Evolutionary conservation across 2,113 vertebrate species (phyloP).

Genomic region (Podarcis raffonei): DNA sequence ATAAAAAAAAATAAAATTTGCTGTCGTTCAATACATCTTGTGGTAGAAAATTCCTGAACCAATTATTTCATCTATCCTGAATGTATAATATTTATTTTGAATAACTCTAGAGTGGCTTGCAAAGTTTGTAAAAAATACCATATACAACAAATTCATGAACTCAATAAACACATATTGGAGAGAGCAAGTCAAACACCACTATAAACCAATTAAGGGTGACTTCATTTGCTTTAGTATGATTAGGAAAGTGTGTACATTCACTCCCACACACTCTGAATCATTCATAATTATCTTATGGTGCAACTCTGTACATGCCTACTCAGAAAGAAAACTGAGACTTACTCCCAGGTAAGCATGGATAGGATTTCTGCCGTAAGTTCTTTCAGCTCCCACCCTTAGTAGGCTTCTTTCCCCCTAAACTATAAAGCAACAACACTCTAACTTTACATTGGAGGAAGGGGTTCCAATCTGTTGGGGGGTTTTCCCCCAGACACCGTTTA

Average conservation of each 20-base stretch:
- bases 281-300: not conserved
- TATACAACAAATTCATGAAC: not conserved
- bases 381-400: not conserved
- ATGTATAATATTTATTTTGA: not conserved
- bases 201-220: not conserved
- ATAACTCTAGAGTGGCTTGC: not conserved
- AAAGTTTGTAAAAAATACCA: not conserved
- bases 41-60: not conserved
- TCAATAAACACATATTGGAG: not conserved
- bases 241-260: not conserved
- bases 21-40: not conserved
- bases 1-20: not conserved
- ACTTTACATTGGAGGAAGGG: too few relatives aligned
- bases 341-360: too few relatives aligned
- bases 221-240: not conserved
- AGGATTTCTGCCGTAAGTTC: too few relatives aligned
- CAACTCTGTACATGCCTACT: too few relatives aligned
- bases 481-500: not conserved
- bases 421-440: not conserved
- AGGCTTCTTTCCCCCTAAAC: not conserved
- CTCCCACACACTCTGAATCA: not conserved
- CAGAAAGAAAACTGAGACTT: too few relatives aligned
- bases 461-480: not conserved
- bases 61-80: not conserved
- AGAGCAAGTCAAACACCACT: not conserved